Percentiles rank a stretch among this genome's conserved stretches.
Conservation (phyloP, 2,888 invertebrate genomes). For the Diogma glabrata region DNA sequence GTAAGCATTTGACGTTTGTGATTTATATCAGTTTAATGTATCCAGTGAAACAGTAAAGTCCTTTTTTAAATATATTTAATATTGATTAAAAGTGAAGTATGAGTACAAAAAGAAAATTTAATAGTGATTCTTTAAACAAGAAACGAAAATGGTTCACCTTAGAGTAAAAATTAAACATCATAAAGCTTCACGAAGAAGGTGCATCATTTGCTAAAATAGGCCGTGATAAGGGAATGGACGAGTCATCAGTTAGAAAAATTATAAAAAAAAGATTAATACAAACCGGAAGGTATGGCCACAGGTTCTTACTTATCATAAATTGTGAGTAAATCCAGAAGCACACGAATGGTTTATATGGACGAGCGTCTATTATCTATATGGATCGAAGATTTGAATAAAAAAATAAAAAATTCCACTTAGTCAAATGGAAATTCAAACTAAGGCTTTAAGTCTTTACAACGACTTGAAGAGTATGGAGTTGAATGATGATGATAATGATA, state of each 20-base stretch:
- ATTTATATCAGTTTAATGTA: constrained; percentile 1
- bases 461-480: too few species aligned
- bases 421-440: too few species aligned
- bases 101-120: neutral
- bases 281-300: too few species aligned
- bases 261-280: too few species aligned
- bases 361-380: neutral
- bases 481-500: neutral
- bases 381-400: neutral
- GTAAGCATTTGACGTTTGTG: constrained; percentile 3
- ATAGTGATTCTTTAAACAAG: neutral
- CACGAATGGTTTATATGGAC: too few species aligned
- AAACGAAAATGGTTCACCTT: neutral
- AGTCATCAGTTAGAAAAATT: too few species aligned
- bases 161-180: neutral
- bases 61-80: neutral
- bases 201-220: neutral
- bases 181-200: neutral
- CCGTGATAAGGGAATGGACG: neutral
- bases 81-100: neutral
- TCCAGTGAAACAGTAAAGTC: too few species aligned
- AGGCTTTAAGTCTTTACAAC: too few species aligned
- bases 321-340: too few species aligned
- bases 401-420: neutral
- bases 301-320: too few species aligned